Conservation (phyloP, 1,140 invertebrate species). For the Drosophila nigromelanica region DNA sequence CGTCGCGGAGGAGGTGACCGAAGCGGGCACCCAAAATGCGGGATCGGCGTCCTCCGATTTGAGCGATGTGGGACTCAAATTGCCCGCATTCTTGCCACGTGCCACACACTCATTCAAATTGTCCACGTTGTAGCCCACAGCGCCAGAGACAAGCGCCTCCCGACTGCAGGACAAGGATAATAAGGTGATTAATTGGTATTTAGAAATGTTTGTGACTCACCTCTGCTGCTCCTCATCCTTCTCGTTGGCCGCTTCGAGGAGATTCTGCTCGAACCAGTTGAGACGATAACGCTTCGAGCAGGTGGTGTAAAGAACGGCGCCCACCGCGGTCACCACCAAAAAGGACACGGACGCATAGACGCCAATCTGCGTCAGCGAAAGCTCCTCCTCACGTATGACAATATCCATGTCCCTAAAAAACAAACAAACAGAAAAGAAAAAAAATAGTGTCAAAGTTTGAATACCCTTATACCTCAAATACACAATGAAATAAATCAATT, state of each 20-base stretch:
- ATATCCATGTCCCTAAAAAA: conserved; percentile 68
- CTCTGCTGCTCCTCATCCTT: conserved; percentile 81
- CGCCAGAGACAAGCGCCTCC: conserved; percentile 83
- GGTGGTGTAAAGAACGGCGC: conserved; percentile 84
- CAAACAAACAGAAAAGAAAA: neutral
- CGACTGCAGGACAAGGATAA: conserved; percentile 60
- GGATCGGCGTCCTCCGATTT: conserved; percentile 79
- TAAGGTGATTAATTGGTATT: too few relatives aligned
- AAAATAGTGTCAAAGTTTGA: neutral
- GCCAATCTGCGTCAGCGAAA: conserved; percentile 79
- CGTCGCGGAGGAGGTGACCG: conserved; percentile 45
- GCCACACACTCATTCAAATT: conserved; percentile 76
- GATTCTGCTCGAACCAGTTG: conserved; percentile 85
- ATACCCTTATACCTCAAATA: too few relatives aligned
- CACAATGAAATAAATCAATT: too few relatives aligned
- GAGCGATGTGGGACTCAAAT: conserved; percentile 76
- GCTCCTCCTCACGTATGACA: conserved; percentile 78
- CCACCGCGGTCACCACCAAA: conserved; percentile 78
- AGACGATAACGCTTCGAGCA: conserved; percentile 85
- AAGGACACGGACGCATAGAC: conserved; percentile 80
- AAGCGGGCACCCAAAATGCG: conserved; percentile 84
- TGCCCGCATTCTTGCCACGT: conserved; percentile 74
- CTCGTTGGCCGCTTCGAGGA: conserved; percentile 84
- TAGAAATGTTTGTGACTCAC: conserved; percentile 16
- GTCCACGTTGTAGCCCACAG: conserved; percentile 81